phyloP scores from a whole-genome alignment of 2,113 vertebrate species.

The Embiotoca jacksoni region DNA sequence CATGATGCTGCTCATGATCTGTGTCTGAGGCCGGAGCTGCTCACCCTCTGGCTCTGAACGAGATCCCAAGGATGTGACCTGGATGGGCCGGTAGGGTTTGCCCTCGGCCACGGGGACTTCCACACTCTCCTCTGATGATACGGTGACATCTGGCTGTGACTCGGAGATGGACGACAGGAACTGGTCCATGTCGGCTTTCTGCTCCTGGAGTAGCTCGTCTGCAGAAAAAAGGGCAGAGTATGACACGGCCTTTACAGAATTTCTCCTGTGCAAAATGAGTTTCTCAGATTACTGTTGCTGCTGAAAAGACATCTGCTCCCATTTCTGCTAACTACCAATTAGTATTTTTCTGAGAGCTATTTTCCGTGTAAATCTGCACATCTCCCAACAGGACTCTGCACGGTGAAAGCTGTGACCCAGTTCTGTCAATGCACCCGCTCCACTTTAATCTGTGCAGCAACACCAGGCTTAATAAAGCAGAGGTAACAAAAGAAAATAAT shows the following conservation, averaged over 20 bases:
- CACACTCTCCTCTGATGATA: conserved; percentile 93
- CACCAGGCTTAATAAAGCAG: conserved; percentile 39
- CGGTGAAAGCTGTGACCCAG: conserved; percentile 75
- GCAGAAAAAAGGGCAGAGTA: conserved; percentile 34
- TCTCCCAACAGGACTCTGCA: conserved; percentile 68
- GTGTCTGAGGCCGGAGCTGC: conserved; percentile 51
- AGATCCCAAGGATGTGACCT: conserved; percentile 92
- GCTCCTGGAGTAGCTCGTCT: conserved; percentile 97
- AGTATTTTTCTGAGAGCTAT: conserved; percentile 64
- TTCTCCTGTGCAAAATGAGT: too few relatives aligned
- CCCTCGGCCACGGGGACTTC: conserved; percentile 86
- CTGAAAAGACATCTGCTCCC: conserved; percentile 34
- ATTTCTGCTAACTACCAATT: conserved; percentile 70
- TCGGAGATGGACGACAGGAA: conserved; percentile 95
- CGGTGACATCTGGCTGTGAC: conserved; percentile 90
- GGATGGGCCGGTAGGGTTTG: conserved; percentile 92
- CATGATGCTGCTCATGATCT: not conserved
- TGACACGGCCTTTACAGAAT: not conserved
- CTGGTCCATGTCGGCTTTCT: conserved; percentile 95
- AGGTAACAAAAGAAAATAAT: conserved; percentile 32
- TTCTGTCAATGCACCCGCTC: conserved; percentile 75
- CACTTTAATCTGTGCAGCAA: conserved; percentile 64
- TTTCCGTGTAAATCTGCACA: conserved; percentile 61
- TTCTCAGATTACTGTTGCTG: not conserved
- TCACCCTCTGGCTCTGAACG: conserved; percentile 91